These are phyloP conservation scores for Amphiura filiformis DNA, from an alignment of 35 echinoderm and acorn worm species.

Conservation along the genomic window DNA sequence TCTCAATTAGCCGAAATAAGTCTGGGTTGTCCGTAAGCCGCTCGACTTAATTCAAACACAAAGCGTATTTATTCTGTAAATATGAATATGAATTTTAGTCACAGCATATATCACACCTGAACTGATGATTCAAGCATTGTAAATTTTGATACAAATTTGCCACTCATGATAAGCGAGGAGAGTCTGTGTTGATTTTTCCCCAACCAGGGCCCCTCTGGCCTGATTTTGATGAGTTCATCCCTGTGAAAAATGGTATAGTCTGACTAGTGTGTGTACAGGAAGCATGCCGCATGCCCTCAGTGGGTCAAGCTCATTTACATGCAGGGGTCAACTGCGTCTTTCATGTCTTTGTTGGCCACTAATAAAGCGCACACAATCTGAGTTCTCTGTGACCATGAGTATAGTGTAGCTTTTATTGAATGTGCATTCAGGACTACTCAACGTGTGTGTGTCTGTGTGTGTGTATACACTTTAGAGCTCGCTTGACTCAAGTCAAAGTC, in stretches of 20 bases:
- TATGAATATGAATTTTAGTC: too few species aligned
- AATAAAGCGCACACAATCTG: background rate
- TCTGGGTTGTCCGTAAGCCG: background rate
- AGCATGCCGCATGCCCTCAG: conserved; percentile 5
- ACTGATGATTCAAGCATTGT: background rate
- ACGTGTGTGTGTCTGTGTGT: background rate
- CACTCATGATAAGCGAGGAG: background rate
- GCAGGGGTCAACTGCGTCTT: conserved; percentile 8
- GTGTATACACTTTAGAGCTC: conserved; percentile 3
- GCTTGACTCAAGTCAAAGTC: conserved; percentile 8
- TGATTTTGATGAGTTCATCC: background rate
- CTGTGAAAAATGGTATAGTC: background rate
- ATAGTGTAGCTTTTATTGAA: background rate
- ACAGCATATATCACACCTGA: background rate
- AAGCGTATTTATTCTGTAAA: background rate
- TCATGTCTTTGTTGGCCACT: conserved; percentile 6
- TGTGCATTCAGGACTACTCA: too few species aligned
- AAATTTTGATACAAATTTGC: background rate
- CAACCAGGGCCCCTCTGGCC: background rate
- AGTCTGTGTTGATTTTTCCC: background rate
- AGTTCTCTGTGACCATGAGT: background rate
- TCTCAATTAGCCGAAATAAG: background rate
- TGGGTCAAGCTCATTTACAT: conserved; percentile 14
- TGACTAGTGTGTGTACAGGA: background rate
- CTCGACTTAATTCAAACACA: background rate